Conservation (phyloP, 92 coral and sea anemone genomes). For the Epizoanthus stellaris region DNA sequence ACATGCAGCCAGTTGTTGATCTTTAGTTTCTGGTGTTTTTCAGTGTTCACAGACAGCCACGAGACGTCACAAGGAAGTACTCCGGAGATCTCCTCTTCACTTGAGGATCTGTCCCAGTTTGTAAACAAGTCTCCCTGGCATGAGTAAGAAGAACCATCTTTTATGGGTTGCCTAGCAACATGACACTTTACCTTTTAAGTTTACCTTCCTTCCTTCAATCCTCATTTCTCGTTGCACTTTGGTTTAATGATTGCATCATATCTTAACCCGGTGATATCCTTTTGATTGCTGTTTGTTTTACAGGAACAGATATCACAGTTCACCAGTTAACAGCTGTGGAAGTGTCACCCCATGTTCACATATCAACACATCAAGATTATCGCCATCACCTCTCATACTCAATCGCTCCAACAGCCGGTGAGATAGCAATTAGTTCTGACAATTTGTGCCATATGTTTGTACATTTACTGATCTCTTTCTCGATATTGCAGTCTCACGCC, state of each 20-base stretch:
- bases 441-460: not conserved
- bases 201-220: not conserved
- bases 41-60: conserved; percentile 34
- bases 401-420: conserved; percentile 32
- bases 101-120: conserved; percentile 75
- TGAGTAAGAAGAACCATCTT: conserved; percentile 56
- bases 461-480: not conserved
- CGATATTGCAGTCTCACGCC: conserved; percentile 74
- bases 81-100: conserved; percentile 73
- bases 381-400: conserved; percentile 55
- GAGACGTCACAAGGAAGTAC: conserved; percentile 55
- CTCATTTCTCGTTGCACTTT: no score
- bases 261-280: not conserved
- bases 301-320: conserved; percentile 82
- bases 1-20: not conserved
- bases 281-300: not conserved
- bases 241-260: no score
- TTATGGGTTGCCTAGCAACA: not conserved
- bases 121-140: conserved; percentile 82
- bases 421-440: not conserved
- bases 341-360: conserved; percentile 74
- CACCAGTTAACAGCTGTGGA: conserved; percentile 68
- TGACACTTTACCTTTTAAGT: not conserved
- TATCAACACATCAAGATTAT: conserved; percentile 58
- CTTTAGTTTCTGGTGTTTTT: not conserved